These are phyloP conservation scores for Paratrypauchen microcephalus DNA, from an alignment of 2,797 vertebrate genomes.

Conservation along the genomic window DNA sequence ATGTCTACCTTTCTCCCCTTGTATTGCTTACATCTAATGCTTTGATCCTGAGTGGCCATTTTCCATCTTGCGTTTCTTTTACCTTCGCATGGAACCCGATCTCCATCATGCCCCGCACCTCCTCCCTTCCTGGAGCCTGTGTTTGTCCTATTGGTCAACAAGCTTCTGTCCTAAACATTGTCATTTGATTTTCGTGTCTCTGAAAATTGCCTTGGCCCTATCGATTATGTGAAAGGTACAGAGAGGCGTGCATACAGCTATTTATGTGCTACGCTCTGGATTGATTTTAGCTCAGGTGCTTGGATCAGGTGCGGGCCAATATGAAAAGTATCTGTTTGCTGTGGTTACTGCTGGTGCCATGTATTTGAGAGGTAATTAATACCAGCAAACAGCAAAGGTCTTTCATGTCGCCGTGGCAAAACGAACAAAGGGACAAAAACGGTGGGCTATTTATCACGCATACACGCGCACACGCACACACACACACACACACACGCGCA, in stretches of 20 bases:
- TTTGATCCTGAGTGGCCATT: conserved; percentile 7
- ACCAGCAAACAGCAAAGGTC: conserved; percentile 28
- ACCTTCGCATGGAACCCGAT: conserved; percentile 7
- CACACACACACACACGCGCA: background rate
- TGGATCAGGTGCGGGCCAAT: conserved; percentile 32
- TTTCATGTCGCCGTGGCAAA: conserved; percentile 22
- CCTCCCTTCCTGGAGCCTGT: background rate
- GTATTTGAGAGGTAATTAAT: conserved; percentile 52
- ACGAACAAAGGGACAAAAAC: conserved; percentile 24
- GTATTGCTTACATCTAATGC: background rate
- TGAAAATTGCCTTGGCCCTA: conserved; percentile 30
- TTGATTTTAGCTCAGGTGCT: conserved; percentile 53
- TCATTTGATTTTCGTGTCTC: conserved; percentile 24
- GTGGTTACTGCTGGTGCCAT: conserved; percentile 48
- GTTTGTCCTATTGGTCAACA: conserved; percentile 13
- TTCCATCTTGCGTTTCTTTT: background rate
- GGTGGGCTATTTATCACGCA: conserved; percentile 8
- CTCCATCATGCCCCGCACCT: background rate
- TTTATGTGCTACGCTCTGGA: conserved; percentile 34
- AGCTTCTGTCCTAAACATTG: conserved; percentile 15
- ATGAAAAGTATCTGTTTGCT: conserved; percentile 50
- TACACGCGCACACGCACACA: conserved; percentile 5
- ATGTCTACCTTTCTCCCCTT: conserved; percentile 15
- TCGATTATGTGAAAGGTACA: conserved; percentile 34
- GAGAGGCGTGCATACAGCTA: conserved; percentile 33